Conservation (phyloP, 2,113 vertebrate genomes). For the Zosterops lateralis region DNA sequence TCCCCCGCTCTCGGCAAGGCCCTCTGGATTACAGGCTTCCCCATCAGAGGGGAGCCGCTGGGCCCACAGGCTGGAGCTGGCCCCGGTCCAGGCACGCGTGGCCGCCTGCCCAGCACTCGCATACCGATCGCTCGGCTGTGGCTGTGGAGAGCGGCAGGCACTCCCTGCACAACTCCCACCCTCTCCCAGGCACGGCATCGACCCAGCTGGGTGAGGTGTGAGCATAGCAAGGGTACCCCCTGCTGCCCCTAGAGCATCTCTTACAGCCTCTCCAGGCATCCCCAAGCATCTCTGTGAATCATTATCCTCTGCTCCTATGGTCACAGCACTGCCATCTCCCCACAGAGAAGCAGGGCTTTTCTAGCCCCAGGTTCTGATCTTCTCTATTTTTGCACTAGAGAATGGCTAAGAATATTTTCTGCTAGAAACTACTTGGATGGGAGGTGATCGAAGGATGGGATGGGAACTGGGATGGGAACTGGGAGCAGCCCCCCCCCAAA, state of each 20-base stretch:
- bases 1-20: neutral
- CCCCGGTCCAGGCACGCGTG: neutral
- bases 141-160: neutral
- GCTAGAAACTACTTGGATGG: neutral
- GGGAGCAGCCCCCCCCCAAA: neutral
- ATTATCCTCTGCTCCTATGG: neutral
- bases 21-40: conserved; percentile 51
- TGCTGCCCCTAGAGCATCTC: neutral
- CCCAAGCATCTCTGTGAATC: neutral
- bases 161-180: neutral
- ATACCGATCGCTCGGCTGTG: conserved; percentile 5
- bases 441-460: neutral
- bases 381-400: neutral
- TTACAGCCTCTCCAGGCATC: neutral
- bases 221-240: neutral
- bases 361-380: neutral
- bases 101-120: conserved; percentile 45
- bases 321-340: neutral
- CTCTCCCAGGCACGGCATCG: neutral
- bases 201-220: neutral
- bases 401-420: neutral
- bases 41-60: neutral
- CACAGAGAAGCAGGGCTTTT: neutral
- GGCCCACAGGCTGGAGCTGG: conserved; percentile 45
- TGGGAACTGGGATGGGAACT: neutral